Evolutionary conservation across 2,797 vertebrate genomes (phyloP).

Genomic region (Coregonus suidteri): DNA sequence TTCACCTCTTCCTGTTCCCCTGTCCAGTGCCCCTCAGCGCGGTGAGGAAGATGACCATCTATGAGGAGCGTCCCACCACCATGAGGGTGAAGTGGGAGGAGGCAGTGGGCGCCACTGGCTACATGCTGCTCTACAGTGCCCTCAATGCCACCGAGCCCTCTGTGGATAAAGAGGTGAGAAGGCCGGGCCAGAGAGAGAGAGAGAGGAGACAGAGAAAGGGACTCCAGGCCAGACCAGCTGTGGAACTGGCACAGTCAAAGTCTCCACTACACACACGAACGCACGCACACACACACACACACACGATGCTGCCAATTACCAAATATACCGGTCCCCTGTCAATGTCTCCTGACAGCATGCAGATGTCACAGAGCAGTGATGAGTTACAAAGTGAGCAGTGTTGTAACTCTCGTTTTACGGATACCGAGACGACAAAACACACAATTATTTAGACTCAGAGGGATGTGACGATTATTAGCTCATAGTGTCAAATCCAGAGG

Average conservation of each 20-base stretch:
- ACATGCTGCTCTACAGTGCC: slow-evolving; percentile 85
- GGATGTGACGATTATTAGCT: slow-evolving; percentile 56
- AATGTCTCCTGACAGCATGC: slow-evolving; percentile 46
- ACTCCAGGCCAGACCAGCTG: background rate
- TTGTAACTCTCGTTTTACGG: slow-evolving; percentile 42
- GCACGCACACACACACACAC: background rate
- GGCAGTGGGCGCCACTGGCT: slow-evolving; percentile 84
- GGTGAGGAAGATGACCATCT: slow-evolving; percentile 85
- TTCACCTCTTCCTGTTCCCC: slow-evolving; percentile 15
- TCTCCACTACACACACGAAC: slow-evolving; percentile 6
- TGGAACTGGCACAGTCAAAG: background rate
- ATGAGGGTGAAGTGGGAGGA: slow-evolving; percentile 91
- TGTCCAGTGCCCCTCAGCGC: slow-evolving; percentile 83
- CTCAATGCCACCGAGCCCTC: slow-evolving; percentile 81
- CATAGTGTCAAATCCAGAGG: slow-evolving; percentile 56
- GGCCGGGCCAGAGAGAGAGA: background rate
- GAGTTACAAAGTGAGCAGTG: slow-evolving; percentile 55
- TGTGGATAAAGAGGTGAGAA: slow-evolving; percentile 83
- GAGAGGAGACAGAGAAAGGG: background rate
- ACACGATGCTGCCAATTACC: slow-evolving; percentile 16
- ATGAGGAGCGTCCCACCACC: slow-evolving; percentile 84
- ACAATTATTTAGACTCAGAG: slow-evolving; percentile 48
- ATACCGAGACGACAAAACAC: slow-evolving; percentile 40
- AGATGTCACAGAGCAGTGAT: slow-evolving; percentile 47
- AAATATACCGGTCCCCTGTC: slow-evolving; percentile 31